These are phyloP conservation scores for Crambe crambe DNA, from an alignment of 37 sponge, comb jelly and placozoan species.

Conservation along the genomic window DNA sequence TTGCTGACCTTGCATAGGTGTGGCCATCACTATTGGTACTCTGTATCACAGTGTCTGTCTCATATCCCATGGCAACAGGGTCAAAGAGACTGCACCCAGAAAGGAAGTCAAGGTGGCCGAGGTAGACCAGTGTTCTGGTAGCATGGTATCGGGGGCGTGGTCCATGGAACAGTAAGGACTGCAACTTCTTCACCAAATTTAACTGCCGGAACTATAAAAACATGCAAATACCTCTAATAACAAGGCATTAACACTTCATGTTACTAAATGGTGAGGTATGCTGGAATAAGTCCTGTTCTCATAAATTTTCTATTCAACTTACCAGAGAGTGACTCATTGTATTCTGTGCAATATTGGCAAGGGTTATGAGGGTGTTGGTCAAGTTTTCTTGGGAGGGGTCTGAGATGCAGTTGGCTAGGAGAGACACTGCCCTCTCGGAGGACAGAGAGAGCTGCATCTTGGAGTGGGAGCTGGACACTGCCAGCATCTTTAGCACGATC, in stretches of 20 bases:
- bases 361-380: constrained; percentile 61
- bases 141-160: constrained; percentile 67
- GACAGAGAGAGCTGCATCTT: constrained; percentile 61
- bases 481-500: constrained; percentile 79
- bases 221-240: not conserved
- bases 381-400: constrained; percentile 64
- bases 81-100: constrained; percentile 28
- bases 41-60: constrained; percentile 26
- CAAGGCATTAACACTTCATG: no score
- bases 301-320: no score
- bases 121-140: constrained; percentile 64
- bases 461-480: constrained; percentile 54
- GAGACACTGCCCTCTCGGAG: constrained; percentile 22
- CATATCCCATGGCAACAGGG: constrained; percentile 16
- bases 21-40: constrained; percentile 35
- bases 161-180: constrained; percentile 18
- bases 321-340: constrained; percentile 56
- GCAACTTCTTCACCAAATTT: constrained; percentile 34
- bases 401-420: constrained; percentile 22
- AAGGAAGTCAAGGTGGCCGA: constrained; percentile 62
- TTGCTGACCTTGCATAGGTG: constrained; percentile 48
- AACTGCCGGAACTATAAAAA: constrained; percentile 26
- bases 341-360: constrained; percentile 74
- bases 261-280: no score
- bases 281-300: no score